These are phyloP conservation scores for Columba livia DNA, from an alignment of 2,113 vertebrate species.

Conservation along the genomic window DNA sequence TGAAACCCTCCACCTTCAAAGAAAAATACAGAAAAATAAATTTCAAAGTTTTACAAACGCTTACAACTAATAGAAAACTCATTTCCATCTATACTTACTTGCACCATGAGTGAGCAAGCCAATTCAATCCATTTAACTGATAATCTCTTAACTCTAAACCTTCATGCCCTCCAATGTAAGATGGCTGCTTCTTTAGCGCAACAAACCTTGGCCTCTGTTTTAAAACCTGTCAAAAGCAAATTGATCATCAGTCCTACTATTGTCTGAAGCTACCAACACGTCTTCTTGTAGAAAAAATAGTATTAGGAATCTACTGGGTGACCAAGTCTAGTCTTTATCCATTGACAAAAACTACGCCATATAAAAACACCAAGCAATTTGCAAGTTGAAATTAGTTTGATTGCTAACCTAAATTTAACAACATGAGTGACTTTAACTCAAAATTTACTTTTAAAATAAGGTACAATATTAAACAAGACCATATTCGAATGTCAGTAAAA, in stretches of 20 bases:
- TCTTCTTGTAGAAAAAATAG: neutral
- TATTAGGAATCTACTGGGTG: neutral
- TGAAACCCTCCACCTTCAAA: neutral
- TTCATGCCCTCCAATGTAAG: slow-evolving; percentile 88
- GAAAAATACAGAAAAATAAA: neutral
- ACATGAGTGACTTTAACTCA: neutral
- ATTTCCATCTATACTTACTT: slow-evolving; percentile 82
- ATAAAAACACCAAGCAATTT: neutral
- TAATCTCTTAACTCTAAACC: slow-evolving; percentile 94
- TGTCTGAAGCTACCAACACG: neutral
- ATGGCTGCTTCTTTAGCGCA: slow-evolving; percentile 93
- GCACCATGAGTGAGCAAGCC: slow-evolving; percentile 99
- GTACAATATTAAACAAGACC: neutral
- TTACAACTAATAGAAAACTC: neutral
- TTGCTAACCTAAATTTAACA: neutral
- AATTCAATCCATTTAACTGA: slow-evolving; percentile 95
- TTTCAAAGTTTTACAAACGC: neutral
- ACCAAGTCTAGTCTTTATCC: neutral
- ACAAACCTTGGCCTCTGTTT: slow-evolving; percentile 95
- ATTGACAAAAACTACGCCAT: neutral
- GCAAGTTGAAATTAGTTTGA: neutral
- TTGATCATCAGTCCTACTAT: neutral
- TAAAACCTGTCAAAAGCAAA: slow-evolving; percentile 81
- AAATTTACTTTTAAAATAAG: neutral
- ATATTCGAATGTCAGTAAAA: neutral